Base-by-base conservation (phyloP, 1,140 invertebrate species). In the Zaprionus capensis region DNA sequence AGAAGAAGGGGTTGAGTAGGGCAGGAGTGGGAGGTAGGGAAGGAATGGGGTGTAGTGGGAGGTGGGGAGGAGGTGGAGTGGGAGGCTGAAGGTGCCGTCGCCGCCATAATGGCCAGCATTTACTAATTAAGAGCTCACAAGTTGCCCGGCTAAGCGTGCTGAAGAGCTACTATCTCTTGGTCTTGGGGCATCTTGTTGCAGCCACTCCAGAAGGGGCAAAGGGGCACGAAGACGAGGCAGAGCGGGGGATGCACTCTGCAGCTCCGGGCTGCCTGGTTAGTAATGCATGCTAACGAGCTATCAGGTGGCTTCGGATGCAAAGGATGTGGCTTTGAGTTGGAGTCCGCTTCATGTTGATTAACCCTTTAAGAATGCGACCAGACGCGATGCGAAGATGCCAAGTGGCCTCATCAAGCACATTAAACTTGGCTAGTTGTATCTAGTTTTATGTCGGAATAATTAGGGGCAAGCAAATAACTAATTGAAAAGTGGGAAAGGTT, bases 101-200 rank as follows among this genome's bases (percentile, higher is more conserved):
- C 74, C 84, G 78, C 81, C 85, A 88, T 87, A 88, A 87, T 87
- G 84, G 84, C 74, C 78, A 83, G 78, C 81, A 87, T 87, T 87
- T 87, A 87, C 84, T 87, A 87, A 87, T 87, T 87, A 87, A 87
- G 84, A 87, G 84, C 84, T 87, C 84, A 84, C 84, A 84, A 87
- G 75, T 85, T 85, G 69, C 74, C 46, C 66, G 75, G 49, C 66
- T 73, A 64, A 84, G 84, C 84, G 84, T 87, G 78, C 82, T 81
- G 78, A 58, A 87, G 71, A 73, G 78, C 63, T 71, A 73, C 77
- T 78, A 72, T 69, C 81, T 76, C 46, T 51, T 22, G 49, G 64
- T 73, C 69, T 71, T 65, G 38, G 36, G 36, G 68, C 75, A 77
- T 77, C 71, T 73, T 73, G 71, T 77, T 73, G 75, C 71, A 76